Conservation (phyloP, 2,888 invertebrate genomes). For the Priocnemis perturbator region DNA sequence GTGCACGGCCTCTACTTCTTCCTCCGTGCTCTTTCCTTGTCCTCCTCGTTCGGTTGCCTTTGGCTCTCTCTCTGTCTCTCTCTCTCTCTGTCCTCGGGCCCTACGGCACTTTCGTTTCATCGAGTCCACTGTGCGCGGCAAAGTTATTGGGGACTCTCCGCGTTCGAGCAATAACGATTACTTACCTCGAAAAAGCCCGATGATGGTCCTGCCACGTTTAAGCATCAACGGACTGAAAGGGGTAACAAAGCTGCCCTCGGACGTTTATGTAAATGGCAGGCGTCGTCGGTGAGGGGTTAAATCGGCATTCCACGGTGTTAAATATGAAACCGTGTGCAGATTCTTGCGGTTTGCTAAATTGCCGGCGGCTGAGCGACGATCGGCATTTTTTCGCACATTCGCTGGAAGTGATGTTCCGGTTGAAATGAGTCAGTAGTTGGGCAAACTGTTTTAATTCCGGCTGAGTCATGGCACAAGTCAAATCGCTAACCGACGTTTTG, state of each 20-base stretch:
- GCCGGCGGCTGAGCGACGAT: background rate
- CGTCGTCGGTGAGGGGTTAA: background rate
- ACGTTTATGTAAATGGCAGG: constrained; percentile 18
- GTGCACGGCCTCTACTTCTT: constrained; percentile 3
- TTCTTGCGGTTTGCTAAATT: no score
- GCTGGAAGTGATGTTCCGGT: no score
- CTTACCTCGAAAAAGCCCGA: constrained; percentile 21
- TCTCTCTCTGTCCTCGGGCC: background rate
- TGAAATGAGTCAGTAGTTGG: no score
- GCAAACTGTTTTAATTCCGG: no score
- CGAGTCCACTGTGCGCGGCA: constrained; percentile 17
- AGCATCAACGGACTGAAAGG: constrained; percentile 25
- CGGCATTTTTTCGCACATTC: background rate
- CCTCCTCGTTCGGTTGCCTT: background rate
- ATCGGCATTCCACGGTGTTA: no score
- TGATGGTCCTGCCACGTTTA: constrained; percentile 20
- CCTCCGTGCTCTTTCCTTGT: background rate
- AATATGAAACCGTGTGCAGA: no score
- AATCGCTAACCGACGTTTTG: no score
- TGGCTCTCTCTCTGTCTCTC: background rate
- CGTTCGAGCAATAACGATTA: constrained; percentile 41
- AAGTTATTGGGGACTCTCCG: constrained; percentile 37
- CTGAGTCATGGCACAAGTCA: no score
- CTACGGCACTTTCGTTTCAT: constrained; percentile 29
- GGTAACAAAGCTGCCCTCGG: constrained; percentile 9